phyloP scores from a whole-genome alignment of 2,888 invertebrate species.

The Hecatera dysodea region DNA sequence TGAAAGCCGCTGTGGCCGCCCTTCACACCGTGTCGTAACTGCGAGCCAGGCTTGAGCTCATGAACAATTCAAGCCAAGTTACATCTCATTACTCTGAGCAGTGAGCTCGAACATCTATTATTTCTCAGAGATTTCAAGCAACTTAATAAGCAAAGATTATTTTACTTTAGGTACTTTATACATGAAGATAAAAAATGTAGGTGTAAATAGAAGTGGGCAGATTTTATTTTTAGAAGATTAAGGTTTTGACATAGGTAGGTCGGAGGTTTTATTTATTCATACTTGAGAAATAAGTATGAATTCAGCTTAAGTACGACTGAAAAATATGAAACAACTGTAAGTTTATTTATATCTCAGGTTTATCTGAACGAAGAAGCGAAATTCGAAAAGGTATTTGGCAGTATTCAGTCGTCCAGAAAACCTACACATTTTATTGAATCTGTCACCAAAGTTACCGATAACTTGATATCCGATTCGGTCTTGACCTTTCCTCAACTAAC shows the following conservation, averaged over 20 bases:
- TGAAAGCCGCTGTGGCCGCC: conserved; percentile 24
- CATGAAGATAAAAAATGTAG: conserved; percentile 15
- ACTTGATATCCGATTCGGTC: conserved; percentile 15
- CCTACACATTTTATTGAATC: not conserved
- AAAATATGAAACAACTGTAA: not conserved
- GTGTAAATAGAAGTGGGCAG: conserved; percentile 17
- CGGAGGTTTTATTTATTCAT: conserved; percentile 6
- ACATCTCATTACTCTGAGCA: conserved; percentile 63
- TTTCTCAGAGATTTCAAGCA: conserved; percentile 60
- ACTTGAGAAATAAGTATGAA: not conserved
- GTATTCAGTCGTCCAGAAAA: not conserved
- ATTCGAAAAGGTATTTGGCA: not conserved
- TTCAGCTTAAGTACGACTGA: not conserved
- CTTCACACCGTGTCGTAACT: conserved; percentile 49
- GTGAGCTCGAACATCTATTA: conserved; percentile 65
- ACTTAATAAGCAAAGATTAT: conserved; percentile 58
- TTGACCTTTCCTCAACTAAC: conserved; percentile 11
- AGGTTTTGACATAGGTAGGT: not conserved
- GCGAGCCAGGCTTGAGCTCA: conserved; percentile 51
- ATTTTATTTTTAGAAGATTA: conserved; percentile 17
- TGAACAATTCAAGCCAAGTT: conserved; percentile 68
- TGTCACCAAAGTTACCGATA: not conserved
- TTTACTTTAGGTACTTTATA: conserved; percentile 32
- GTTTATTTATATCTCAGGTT: not conserved
- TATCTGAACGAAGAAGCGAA: not conserved